These are phyloP conservation scores for Sandelia bainsii DNA, from an alignment of 2,797 vertebrate species.

Conservation along the genomic window DNA sequence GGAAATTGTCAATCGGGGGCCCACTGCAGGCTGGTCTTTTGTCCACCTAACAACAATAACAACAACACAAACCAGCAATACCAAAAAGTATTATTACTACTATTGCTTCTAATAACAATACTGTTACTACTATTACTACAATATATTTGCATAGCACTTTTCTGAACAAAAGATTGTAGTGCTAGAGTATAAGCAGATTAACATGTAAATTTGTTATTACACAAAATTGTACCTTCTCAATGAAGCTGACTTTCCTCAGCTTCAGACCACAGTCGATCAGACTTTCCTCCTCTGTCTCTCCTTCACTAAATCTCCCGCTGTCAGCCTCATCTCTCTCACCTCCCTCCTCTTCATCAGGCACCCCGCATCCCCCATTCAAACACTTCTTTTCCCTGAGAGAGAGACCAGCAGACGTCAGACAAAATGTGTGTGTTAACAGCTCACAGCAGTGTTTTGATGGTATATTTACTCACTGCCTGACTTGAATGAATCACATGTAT, in stretches of 20 bases:
- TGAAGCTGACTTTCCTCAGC: conserved; percentile 96
- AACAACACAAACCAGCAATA: conserved; percentile 10
- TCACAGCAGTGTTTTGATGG: conserved; percentile 21
- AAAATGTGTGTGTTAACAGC: conserved; percentile 7
- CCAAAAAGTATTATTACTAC: not conserved
- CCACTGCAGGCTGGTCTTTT: conserved; percentile 77
- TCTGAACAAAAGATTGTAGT: not conserved
- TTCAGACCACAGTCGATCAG: conserved; percentile 92
- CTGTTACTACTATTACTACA: not conserved
- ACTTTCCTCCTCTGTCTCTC: conserved; percentile 90
- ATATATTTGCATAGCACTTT: not conserved
- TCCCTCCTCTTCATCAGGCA: conserved; percentile 89
- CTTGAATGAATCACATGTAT: conserved; percentile 40
- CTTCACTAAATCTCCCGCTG: conserved; percentile 85
- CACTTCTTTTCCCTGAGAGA: conserved; percentile 88
- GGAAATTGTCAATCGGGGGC: conserved; percentile 82
- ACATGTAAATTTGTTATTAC: not conserved
- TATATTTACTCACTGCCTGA: conserved; percentile 18
- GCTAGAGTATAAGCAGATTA: not conserved
- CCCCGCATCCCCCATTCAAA: conserved; percentile 93
- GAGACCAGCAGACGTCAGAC: conserved; percentile 34
- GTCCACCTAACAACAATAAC: conserved; percentile 68
- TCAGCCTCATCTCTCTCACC: conserved; percentile 87
- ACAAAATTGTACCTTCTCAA: conserved; percentile 84
- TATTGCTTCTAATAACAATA: not conserved